phyloP scores from a whole-genome alignment of 2,113 vertebrate genomes.

The Campylorhamphus procurvoides region DNA sequence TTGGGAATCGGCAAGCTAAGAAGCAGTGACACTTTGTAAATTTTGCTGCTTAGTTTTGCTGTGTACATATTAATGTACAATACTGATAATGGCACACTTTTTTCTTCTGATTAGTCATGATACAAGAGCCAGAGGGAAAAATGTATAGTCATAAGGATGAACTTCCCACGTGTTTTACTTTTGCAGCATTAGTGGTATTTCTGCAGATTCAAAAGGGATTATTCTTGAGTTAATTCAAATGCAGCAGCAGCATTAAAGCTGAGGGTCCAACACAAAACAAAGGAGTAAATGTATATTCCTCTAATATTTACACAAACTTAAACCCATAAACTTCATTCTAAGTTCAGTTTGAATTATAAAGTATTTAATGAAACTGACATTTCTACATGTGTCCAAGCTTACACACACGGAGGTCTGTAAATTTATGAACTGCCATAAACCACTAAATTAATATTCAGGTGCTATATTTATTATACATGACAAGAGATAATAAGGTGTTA shows the following conservation, averaged over 20 bases:
- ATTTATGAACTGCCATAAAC: background rate
- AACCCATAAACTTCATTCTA: background rate
- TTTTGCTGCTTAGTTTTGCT: background rate
- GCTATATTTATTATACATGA: slow-evolving; percentile 13
- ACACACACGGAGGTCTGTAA: background rate
- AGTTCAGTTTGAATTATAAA: background rate
- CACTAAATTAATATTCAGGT: background rate
- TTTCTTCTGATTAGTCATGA: background rate
- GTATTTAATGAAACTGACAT: background rate
- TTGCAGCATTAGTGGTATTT: background rate
- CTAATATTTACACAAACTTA: background rate
- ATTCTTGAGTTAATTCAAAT: background rate
- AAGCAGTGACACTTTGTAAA: background rate
- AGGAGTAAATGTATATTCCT: background rate
- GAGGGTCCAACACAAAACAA: background rate
- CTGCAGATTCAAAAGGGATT: background rate
- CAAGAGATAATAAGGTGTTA: slow-evolving; percentile 32
- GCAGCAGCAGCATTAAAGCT: background rate
- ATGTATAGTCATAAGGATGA: background rate
- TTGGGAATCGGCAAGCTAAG: background rate
- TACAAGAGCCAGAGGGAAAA: background rate
- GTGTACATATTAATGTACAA: background rate
- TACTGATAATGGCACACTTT: background rate
- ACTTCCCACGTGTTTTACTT: background rate
- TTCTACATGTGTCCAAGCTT: background rate